These are phyloP conservation scores for Sebastes alutus DNA, from an alignment of 2,797 vertebrate species.

Conservation along the genomic window DNA sequence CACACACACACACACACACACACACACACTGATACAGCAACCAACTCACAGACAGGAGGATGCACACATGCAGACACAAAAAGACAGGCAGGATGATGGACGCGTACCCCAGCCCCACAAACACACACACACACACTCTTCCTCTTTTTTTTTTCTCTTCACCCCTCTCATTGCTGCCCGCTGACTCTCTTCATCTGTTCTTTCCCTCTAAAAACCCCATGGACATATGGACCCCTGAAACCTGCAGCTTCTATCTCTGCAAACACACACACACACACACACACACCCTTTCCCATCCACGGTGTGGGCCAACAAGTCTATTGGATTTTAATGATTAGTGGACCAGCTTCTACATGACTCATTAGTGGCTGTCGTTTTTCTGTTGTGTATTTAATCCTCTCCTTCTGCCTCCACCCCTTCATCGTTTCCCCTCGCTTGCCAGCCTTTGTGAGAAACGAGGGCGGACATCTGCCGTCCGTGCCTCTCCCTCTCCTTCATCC, in stretches of 20 bases:
- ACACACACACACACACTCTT: background rate
- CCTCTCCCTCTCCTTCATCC: conserved; percentile 77
- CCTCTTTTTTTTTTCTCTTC: conserved; percentile 34
- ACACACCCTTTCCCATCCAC: conserved; percentile 28
- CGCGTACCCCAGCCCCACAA: background rate
- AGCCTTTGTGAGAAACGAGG: conserved; percentile 79
- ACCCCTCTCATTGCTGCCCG: conserved; percentile 56
- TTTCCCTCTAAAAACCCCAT: conserved; percentile 68
- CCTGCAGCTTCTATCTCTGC: conserved; percentile 51
- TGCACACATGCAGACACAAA: conserved; percentile 56
- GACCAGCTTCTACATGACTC: conserved; percentile 73
- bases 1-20: conserved; percentile 46
- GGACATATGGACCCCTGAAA: conserved; percentile 81
- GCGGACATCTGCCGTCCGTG: conserved; percentile 84
- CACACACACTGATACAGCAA: conserved; percentile 34
- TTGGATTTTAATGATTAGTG: conserved; percentile 77
- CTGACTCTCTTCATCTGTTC: conserved; percentile 79
- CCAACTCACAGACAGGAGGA: conserved; percentile 56
- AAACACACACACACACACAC: conserved; percentile 20
- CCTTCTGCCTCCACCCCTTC: conserved; percentile 73
- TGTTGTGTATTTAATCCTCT: conserved; percentile 80
- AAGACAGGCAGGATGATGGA: conserved; percentile 53
- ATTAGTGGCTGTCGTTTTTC: conserved; percentile 74
- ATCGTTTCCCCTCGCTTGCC: conserved; percentile 64
- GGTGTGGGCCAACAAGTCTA: conserved; percentile 71